Conservation (phyloP, 2,113 vertebrate species). For the Lota lota region DNA sequence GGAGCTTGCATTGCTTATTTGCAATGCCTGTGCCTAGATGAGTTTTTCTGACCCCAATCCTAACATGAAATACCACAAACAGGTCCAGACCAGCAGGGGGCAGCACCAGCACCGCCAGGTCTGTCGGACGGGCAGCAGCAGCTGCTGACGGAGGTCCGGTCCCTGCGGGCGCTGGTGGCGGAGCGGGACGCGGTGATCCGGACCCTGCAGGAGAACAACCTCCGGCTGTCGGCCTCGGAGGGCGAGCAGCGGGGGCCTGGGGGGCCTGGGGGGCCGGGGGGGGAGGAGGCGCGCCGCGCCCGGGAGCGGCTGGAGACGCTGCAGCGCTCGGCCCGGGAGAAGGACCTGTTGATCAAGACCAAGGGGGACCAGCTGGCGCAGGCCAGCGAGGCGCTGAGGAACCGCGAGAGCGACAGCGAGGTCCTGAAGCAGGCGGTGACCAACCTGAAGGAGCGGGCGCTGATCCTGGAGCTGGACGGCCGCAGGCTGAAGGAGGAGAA, state of each 20-base stretch:
- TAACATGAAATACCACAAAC: no score
- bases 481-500: constrained; percentile 90
- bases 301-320: constrained; percentile 80
- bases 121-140: constrained; percentile 28
- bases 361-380: constrained; percentile 88
- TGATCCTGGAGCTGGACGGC: constrained; percentile 88
- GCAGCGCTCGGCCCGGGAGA: constrained; percentile 88
- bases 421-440: constrained; percentile 94
- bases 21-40: no score
- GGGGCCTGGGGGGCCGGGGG: constrained; percentile 53
- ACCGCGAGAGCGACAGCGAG: constrained; percentile 91
- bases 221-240: constrained; percentile 79
- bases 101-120: constrained; percentile 8
- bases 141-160: constrained; percentile 70
- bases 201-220: constrained; percentile 93
- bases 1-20: no score
- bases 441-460: constrained; percentile 90
- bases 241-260: constrained; percentile 77
- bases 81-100: accelerated
- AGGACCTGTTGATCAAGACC: constrained; percentile 93
- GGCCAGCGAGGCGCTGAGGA: constrained; percentile 82
- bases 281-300: constrained; percentile 77
- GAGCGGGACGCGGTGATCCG: constrained; percentile 81
- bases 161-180: constrained; percentile 70
- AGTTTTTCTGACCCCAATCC: no score